A percentile compares a stretch with the other conserved stretches of the same genome.
Evolutionary conservation across 1,140 invertebrate genomes (phyloP).

Genomic region (Acromyrmex charruanus): DNA sequence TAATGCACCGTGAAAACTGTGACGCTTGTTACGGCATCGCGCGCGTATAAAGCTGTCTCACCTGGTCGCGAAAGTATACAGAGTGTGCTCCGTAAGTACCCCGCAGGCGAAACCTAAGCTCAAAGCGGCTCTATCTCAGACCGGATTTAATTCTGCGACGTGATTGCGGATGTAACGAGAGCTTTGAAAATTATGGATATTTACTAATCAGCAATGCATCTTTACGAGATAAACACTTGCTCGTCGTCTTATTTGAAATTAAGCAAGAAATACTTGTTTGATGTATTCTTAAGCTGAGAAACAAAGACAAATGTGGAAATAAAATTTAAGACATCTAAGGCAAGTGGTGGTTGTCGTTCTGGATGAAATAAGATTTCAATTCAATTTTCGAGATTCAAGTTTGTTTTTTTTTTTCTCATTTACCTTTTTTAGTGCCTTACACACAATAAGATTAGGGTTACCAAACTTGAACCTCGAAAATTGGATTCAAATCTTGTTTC

Average conservation of each 20-base stretch:
- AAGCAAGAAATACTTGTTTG: not conserved
- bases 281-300: not conserved
- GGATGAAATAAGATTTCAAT: too few relatives aligned
- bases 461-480: too few relatives aligned
- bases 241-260: not conserved
- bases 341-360: too few relatives aligned
- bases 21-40: not conserved
- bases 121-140: constrained; percentile 40
- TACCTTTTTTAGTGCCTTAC: too few relatives aligned
- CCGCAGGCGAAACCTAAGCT: constrained; percentile 36
- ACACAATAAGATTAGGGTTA: too few relatives aligned
- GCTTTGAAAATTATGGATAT: constrained; percentile 56
- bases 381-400: too few relatives aligned
- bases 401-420: too few relatives aligned
- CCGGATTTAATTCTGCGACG: constrained; percentile 51
- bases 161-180: constrained; percentile 46
- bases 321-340: not conserved
- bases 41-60: constrained; percentile 19
- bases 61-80: constrained; percentile 41
- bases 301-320: too few relatives aligned
- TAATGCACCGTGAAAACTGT: constrained; percentile 43
- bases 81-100: constrained; percentile 41
- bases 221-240: constrained; percentile 50
- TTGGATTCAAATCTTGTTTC: too few relatives aligned
- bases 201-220: constrained; percentile 35